Base-by-base conservation (phyloP, 2,113 vertebrate genomes). In the Lamprotornis superbus region DNA sequence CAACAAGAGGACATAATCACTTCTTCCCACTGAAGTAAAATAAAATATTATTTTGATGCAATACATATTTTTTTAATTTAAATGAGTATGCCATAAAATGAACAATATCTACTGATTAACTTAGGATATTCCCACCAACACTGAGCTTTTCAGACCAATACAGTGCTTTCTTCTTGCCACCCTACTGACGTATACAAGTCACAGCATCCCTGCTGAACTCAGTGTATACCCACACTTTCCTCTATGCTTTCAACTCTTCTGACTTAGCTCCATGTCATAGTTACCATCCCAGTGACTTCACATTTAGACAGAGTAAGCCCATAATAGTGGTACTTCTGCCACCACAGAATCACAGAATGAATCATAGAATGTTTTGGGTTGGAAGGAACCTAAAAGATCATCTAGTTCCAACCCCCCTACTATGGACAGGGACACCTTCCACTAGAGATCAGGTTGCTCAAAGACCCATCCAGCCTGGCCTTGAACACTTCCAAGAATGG, bases 241-340 rank as follows among this genome's bases (percentile, higher is more conserved):
- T 9, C 42, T 10, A 6, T 21, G 6, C 15, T 64, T 88, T 83
- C 33, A 49, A 23, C 25, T 68, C 47, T 56, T 56, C 27, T 15
- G 12, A 53, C 24, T 44, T 25, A 47, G 19, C 0, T 4, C 31
- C 37, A n/a, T 0, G 0, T 20, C 65, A 39, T 0, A 28, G 37
- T 42, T 55, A 53, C 33, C 31, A 52, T 33, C 12, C 30, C 21
- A 10, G 5, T 22, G 22, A 59, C 47, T 56, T 83, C 24, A 55
- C 1, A 1, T 61, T 75, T 37, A 80, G 49, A 80, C 15, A 30
- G 35, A 67, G 35, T 20, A 78, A 15, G 33, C 24, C n/a, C 22
- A 21, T 25, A 35, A 35, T 0, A 2, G 19, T 12, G 20, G 35
- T 21, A 37, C 24, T 63, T 80, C 52, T 64, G 28, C 44, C 50